Percentiles rank a stretch among this genome's conserved stretches.
These are phyloP conservation scores for Acronicta leporina DNA, from an alignment of 2,888 invertebrate species.

Conservation along the genomic window DNA sequence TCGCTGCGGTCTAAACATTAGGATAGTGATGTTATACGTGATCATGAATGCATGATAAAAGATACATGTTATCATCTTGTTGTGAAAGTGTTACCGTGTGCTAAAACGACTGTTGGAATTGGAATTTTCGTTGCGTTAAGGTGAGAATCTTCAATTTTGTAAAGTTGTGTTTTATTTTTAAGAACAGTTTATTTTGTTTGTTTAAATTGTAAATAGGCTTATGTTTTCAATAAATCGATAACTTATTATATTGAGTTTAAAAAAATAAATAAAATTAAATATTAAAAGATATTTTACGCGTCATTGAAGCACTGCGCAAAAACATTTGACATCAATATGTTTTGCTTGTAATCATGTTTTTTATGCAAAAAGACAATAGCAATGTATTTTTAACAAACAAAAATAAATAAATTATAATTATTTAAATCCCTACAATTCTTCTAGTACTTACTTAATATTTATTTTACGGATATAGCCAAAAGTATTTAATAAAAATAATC, in stretches of 20 bases:
- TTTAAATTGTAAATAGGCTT: neutral
- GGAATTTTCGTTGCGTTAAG: slow-evolving; percentile 41
- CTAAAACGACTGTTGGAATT: slow-evolving; percentile 28
- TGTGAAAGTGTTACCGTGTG: slow-evolving; percentile 54
- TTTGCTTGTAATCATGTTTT: neutral
- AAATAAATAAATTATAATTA: too few species aligned
- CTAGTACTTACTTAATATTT: too few species aligned
- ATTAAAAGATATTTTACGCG: too few species aligned
- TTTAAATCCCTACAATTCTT: too few species aligned
- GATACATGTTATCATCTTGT: slow-evolving; percentile 17
- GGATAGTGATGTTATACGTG: slow-evolving; percentile 34
- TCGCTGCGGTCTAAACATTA: slow-evolving; percentile 44
- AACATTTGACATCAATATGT: neutral
- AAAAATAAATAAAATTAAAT: too few species aligned
- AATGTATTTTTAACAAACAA: too few species aligned
- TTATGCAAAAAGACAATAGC: too few species aligned
- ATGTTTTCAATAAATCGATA: neutral
- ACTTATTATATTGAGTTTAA: neutral
- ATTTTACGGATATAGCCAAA: too few species aligned
- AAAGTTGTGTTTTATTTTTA: neutral
- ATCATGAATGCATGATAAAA: slow-evolving; percentile 45
- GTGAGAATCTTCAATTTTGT: slow-evolving; percentile 33
- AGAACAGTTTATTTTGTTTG: neutral
- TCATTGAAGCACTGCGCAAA: neutral
- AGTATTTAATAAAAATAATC: too few species aligned